phyloP scores from a whole-genome alignment of 2,113 vertebrate species.

The Phalacrocorax brasilianus region DNA sequence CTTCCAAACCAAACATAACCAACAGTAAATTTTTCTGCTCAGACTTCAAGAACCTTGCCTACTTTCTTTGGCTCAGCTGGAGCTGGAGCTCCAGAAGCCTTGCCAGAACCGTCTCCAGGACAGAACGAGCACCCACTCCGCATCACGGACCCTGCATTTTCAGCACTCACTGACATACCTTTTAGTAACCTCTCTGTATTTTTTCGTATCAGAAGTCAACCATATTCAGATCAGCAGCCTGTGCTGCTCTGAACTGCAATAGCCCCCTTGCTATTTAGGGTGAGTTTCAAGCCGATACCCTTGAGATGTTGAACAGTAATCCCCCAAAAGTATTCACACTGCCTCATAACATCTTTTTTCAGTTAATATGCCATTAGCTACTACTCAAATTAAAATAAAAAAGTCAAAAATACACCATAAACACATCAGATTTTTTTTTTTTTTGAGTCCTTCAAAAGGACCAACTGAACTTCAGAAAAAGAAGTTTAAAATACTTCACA shows the following conservation, averaged over 20 bases:
- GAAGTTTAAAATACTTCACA: neutral
- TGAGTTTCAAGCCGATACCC: neutral
- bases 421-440: neutral
- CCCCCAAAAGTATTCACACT: neutral
- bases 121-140: fast-evolving
- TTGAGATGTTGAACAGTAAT: neutral
- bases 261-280: neutral
- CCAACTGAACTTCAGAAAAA: neutral
- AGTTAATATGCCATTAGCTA: neutral
- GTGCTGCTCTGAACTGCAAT: neutral
- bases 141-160: neutral
- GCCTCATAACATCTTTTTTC: neutral
- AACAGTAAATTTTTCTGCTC: neutral
- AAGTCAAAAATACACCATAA: neutral
- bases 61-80: neutral
- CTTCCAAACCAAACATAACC: neutral
- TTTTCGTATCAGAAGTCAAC: too few species aligned
- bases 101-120: neutral
- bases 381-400: neutral
- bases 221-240: neutral
- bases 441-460: neutral
- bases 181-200: neutral
- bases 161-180: fast-evolving
- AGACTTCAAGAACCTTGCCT: neutral
- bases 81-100: neutral